A percentile compares a stretch with the other conserved stretches of the same genome.
phyloP scores from a whole-genome alignment of 2,888 invertebrate species.

The Thyatira batis region DNA sequence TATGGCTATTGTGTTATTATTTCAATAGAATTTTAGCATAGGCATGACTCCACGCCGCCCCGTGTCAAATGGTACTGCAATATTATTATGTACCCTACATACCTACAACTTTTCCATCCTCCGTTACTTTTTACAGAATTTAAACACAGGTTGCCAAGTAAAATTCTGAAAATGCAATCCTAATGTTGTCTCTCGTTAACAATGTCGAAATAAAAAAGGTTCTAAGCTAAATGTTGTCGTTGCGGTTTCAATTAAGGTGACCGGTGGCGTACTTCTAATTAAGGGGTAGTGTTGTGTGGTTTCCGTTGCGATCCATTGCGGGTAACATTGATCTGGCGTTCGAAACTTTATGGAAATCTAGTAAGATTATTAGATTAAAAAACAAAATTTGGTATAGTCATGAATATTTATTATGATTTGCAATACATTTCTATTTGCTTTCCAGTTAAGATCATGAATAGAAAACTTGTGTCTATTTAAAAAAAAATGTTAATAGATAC shows the following conservation, averaged over 20 bases:
- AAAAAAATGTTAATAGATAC: neutral
- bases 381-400: neutral
- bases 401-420: neutral
- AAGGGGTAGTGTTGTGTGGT: constrained; percentile 28
- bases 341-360: neutral
- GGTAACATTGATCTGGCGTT: constrained; percentile 1
- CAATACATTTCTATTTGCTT: neutral
- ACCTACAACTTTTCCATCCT: neutral
- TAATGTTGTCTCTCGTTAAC: constrained; percentile 54
- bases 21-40: constrained; percentile 10
- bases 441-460: neutral
- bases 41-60: neutral
- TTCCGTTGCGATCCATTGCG: constrained; percentile 13
- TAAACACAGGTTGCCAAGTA: constrained; percentile 10
- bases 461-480: neutral
- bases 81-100: no score
- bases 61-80: neutral
- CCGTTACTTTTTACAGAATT: neutral
- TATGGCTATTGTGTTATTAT: constrained; percentile 24
- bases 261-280: constrained; percentile 45
- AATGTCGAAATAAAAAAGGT: constrained; percentile 40
- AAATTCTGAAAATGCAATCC: constrained; percentile 29
- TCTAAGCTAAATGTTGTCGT: constrained; percentile 47
- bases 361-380: neutral
- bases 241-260: constrained; percentile 65